phyloP scores from a whole-genome alignment of 2,113 vertebrate genomes.

The Sterrhoptilus dennistouni region DNA sequence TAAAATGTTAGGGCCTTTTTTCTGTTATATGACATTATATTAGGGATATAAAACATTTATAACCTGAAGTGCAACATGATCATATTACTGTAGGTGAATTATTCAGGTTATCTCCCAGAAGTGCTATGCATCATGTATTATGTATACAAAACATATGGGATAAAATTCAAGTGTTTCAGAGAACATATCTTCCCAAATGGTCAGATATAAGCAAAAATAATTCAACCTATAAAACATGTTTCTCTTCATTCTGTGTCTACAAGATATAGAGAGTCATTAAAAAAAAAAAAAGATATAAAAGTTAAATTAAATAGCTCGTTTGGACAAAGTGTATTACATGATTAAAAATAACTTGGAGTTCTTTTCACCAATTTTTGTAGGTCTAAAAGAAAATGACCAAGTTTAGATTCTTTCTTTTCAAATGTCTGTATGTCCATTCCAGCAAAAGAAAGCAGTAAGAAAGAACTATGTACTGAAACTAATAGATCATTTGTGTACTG shows the following conservation, averaged over 20 bases:
- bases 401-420: background rate
- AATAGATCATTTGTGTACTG: too few relatives aligned
- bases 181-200: background rate
- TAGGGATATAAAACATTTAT: conserved; percentile 45
- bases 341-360: background rate
- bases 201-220: background rate
- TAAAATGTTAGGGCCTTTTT: background rate
- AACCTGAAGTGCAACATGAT: conserved; percentile 36
- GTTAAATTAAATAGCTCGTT: background rate
- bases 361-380: background rate
- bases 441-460: background rate
- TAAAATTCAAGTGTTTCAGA: background rate
- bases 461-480: background rate
- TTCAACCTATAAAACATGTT: background rate
- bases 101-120: conserved; percentile 47
- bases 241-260: background rate
- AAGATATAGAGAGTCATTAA: background rate
- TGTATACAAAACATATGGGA: conserved; percentile 29
- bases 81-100: conserved; percentile 49
- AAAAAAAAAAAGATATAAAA: background rate
- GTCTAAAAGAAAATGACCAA: background rate
- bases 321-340: background rate
- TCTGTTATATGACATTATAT: background rate
- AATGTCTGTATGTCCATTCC: background rate
- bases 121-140: conserved; percentile 32